A percentile compares a stretch with the other conserved stretches of the same genome.
Conservation (phyloP, 2,888 invertebrate species). For the Eupithecia exiguata region DNA sequence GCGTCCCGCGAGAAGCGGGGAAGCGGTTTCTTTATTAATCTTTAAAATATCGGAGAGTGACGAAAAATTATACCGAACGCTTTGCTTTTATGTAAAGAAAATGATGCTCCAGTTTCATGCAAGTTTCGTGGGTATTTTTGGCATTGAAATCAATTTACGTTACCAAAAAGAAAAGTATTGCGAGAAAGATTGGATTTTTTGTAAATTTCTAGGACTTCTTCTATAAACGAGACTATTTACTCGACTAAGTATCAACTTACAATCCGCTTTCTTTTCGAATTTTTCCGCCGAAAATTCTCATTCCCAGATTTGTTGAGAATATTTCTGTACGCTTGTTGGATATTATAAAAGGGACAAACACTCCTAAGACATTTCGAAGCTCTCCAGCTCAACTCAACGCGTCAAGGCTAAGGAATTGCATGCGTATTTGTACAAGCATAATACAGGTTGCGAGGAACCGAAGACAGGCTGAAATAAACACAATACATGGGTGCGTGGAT, state of each 20-base stretch:
- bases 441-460: neutral
- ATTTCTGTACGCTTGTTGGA: neutral
- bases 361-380: neutral
- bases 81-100: neutral
- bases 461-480: neutral
- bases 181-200: neutral
- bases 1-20: neutral
- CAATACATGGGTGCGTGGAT: constrained; percentile 29
- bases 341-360: neutral
- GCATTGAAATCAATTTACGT: neutral
- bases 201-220: neutral
- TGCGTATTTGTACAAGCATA: constrained; percentile 34
- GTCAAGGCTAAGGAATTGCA: constrained; percentile 17
- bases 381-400: neutral
- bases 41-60: neutral
- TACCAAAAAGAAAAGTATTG: neutral
- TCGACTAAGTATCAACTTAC: too few species aligned
- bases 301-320: neutral
- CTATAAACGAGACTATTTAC: too few species aligned
- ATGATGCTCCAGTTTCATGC: neutral
- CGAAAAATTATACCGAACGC: neutral
- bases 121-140: neutral
- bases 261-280: neutral
- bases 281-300: neutral
- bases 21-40: neutral